These are phyloP conservation scores for Macaria liturata DNA, from an alignment of 2,888 invertebrate species.

Conservation along the genomic window DNA sequence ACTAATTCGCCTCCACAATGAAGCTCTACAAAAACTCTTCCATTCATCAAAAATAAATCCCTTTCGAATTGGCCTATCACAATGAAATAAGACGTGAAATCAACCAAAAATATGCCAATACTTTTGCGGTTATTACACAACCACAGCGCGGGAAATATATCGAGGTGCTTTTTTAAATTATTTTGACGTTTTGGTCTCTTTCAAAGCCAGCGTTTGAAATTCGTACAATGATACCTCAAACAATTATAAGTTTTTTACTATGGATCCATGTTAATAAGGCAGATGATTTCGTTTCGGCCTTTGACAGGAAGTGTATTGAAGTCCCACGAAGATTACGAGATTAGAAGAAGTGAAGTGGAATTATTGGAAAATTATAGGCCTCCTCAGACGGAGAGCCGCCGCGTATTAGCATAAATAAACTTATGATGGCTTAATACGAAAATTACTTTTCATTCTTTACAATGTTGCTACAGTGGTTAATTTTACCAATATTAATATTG, in stretches of 20 bases:
- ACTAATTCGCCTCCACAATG: conserved; percentile 66
- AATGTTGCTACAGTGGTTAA: background rate
- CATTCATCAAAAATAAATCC: conserved; percentile 74
- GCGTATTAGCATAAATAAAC: conserved; percentile 55
- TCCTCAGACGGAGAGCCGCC: conserved; percentile 53
- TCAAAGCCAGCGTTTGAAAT: conserved; percentile 54
- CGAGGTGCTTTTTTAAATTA: conserved; percentile 58
- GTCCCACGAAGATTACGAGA: conserved; percentile 74
- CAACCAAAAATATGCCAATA: conserved; percentile 57
- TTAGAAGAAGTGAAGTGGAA: conserved; percentile 73
- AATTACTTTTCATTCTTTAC: conserved; percentile 19
- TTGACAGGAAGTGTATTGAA: conserved; percentile 72
- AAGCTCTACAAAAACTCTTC: conserved; percentile 54
- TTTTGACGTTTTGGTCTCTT: conserved; percentile 69
- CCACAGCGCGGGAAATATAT: conserved; percentile 44
- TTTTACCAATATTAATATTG: too few species aligned
- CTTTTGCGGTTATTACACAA: conserved; percentile 72
- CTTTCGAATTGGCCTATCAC: conserved; percentile 58
- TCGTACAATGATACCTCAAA: conserved; percentile 71
- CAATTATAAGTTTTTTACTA: conserved; percentile 58
- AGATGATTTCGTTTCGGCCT: conserved; percentile 65
- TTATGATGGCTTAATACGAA: conserved; percentile 39
- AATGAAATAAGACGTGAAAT: conserved; percentile 49
- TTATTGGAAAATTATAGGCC: conserved; percentile 75
- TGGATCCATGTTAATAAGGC: conserved; percentile 43